Percentiles rank a stretch among this genome's conserved stretches.
These are phyloP conservation scores for Chelonoidis abingdonii DNA, from an alignment of 2,113 vertebrate species.

Conservation along the genomic window DNA sequence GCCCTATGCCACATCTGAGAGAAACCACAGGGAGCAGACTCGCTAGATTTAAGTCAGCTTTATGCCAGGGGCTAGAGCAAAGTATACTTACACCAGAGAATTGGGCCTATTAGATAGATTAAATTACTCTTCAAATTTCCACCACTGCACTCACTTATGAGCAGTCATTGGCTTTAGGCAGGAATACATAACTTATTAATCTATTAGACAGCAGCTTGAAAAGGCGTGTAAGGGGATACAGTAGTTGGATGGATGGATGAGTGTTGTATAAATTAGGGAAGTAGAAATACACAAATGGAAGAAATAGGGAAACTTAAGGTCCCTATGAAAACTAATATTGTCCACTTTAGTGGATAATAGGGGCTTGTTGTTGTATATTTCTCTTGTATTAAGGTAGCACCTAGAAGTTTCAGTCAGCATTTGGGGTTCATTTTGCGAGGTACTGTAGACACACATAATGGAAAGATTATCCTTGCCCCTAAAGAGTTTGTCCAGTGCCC, in stretches of 20 bases:
- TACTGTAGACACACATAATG: background rate
- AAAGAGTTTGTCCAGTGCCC: no score
- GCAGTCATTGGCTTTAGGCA: background rate
- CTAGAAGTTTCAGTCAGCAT: background rate
- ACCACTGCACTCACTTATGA: background rate
- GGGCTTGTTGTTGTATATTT: background rate
- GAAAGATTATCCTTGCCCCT: background rate
- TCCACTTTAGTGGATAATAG: background rate
- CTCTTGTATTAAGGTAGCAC: background rate
- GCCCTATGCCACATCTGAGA: no score
- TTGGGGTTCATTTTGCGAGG: background rate
- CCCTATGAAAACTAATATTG: background rate
- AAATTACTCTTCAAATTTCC: background rate
- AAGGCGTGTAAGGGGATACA: background rate
- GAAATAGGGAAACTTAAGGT: background rate
- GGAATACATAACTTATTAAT: background rate
- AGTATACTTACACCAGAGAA: background rate
- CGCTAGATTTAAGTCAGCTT: background rate
- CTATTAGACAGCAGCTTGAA: background rate
- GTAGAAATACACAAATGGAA: background rate
- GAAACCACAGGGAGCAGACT: background rate
- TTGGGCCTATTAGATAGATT: background rate
- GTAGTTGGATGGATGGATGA: background rate
- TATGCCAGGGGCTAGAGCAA: background rate
- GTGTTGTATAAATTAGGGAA: background rate